Evolutionary conservation across 2,113 vertebrate genomes (phyloP).

Genomic region (Amazona vittata): DNA sequence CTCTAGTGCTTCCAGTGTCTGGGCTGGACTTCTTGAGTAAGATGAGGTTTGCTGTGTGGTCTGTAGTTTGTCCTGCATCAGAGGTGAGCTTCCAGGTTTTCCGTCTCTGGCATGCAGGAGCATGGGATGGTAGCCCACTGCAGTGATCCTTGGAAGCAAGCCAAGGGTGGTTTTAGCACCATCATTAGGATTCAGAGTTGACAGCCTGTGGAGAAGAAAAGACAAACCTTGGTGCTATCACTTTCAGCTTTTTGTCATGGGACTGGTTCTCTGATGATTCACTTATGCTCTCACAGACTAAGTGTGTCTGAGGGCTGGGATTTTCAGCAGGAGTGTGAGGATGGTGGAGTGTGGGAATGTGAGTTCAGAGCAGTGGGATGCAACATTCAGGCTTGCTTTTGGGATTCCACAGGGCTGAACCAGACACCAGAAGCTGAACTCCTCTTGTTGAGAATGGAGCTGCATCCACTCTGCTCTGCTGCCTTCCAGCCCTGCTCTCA

Average conservation of each 20-base stretch:
- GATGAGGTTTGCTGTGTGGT: neutral
- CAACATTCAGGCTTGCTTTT: neutral
- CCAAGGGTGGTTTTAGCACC: neutral
- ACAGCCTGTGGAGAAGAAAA: neutral
- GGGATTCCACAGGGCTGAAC: neutral
- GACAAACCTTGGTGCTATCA: neutral
- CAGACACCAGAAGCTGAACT: neutral
- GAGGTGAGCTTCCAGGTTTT: neutral
- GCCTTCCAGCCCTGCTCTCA: neutral
- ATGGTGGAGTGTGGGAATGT: neutral
- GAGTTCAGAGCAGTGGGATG: neutral
- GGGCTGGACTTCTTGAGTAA: neutral
- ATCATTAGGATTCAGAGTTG: neutral
- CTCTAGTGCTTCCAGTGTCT: neutral
- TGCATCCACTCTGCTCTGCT: neutral
- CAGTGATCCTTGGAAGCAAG: neutral
- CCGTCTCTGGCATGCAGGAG: neutral
- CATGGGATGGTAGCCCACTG: neutral
- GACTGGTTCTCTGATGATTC: neutral
- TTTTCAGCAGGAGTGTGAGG: neutral
- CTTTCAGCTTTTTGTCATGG: neutral
- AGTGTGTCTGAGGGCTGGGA: neutral
- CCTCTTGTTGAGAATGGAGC: neutral
- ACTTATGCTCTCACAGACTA: neutral
- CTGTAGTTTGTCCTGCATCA: neutral